Evolutionary conservation across 1,140 invertebrate genomes (phyloP).

Genomic region (Drosophila ficusphila): DNA sequence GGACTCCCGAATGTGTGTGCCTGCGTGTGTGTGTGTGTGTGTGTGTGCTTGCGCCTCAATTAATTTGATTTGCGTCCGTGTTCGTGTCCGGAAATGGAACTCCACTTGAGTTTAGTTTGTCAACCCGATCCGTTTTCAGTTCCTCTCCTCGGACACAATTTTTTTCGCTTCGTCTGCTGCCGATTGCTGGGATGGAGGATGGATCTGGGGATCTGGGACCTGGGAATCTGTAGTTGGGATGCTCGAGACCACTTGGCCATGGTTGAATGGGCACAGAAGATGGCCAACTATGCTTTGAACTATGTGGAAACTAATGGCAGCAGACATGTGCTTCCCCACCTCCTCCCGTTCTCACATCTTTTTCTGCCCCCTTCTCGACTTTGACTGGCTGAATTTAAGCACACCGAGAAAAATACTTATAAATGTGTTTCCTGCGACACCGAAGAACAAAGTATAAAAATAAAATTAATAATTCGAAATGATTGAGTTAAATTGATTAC

Average conservation of each 20-base stretch:
- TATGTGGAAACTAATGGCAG: conserved; percentile 73
- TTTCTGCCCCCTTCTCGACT: not conserved
- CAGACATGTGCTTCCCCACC: conserved; percentile 28
- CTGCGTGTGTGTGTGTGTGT: conserved; percentile 25
- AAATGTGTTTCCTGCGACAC: too few species aligned
- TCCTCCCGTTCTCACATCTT: not conserved
- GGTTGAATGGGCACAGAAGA: conserved; percentile 69
- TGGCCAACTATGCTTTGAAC: conserved; percentile 81
- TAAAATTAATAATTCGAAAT: too few species aligned
- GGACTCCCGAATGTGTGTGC: conserved; percentile 20
- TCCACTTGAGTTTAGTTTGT: conserved; percentile 77
- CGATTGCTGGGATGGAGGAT: not conserved
- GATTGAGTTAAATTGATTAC: too few species aligned
- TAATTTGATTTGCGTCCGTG: conserved; percentile 78
- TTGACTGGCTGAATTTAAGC: not conserved
- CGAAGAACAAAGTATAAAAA: too few species aligned
- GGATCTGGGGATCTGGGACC: too few species aligned
- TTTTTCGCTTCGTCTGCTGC: conserved; percentile 69
- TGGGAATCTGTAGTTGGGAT: conserved; percentile 8
- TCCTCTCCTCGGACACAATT: conserved; percentile 34
- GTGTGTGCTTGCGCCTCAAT: conserved; percentile 67
- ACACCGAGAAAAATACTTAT: not conserved
- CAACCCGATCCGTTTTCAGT: conserved; percentile 50
- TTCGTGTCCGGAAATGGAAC: conserved; percentile 70
- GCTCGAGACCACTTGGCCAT: conserved; percentile 67